These are phyloP conservation scores for Epiperipatus broadwayi DNA, from an alignment of 2,888 invertebrate species.

Conservation along the genomic window DNA sequence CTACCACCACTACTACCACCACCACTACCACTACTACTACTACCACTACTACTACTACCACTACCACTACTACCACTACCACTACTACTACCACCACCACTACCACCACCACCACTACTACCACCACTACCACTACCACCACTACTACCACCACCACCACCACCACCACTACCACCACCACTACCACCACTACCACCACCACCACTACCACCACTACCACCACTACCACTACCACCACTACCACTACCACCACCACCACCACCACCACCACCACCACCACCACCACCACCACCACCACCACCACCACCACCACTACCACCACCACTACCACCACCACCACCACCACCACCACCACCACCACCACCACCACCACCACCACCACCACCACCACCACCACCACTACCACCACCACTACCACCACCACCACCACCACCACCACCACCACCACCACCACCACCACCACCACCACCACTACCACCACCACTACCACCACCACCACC, in stretches of 20 bases:
- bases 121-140: too few relatives aligned
- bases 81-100: too few relatives aligned
- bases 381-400: slow-evolving; percentile 5
- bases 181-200: slow-evolving; percentile 6
- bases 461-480: not conserved
- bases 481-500: slow-evolving; percentile 8
- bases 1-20: too few relatives aligned
- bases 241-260: slow-evolving; percentile 13
- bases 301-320: slow-evolving; percentile 8
- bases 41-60: too few relatives aligned
- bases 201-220: slow-evolving; percentile 7
- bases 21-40: too few relatives aligned
- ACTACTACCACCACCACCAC: not conserved
- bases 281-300: slow-evolving; percentile 5
- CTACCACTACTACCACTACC: too few relatives aligned
- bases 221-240: slow-evolving; percentile 5
- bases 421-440: not conserved
- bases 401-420: not conserved
- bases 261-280: slow-evolving; percentile 11
- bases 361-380: slow-evolving; percentile 4
- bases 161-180: slow-evolving; percentile 6
- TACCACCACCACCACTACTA: too few relatives aligned
- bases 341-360: slow-evolving; percentile 7
- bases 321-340: slow-evolving; percentile 7
- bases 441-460: not conserved